Evolutionary conservation across 2,888 invertebrate genomes (phyloP).

Genomic region (Aquatica leii): DNA sequence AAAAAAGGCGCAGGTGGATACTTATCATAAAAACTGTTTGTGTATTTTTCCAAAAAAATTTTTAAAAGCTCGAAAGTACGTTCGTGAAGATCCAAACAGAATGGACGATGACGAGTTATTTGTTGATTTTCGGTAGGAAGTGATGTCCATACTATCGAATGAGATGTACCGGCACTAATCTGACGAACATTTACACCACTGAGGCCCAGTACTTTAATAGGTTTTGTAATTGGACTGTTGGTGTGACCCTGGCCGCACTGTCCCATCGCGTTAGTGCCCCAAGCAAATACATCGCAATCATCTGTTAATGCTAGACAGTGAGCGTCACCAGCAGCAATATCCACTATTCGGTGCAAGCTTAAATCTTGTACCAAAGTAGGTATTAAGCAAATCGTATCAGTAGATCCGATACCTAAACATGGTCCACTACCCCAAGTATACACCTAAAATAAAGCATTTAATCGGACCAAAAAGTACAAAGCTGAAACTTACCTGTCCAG

Average conservation of each 20-base stretch:
- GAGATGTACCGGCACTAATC: slow-evolving; percentile 71
- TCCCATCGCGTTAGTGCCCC: slow-evolving; percentile 73
- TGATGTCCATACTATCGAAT: slow-evolving; percentile 70
- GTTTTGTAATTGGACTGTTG: slow-evolving; percentile 66
- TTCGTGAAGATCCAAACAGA: slow-evolving; percentile 70
- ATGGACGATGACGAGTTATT: slow-evolving; percentile 66
- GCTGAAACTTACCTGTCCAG: slow-evolving; percentile 57
- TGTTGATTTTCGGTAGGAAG: slow-evolving; percentile 62
- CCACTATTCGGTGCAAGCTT: slow-evolving; percentile 63
- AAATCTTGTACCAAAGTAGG: slow-evolving; percentile 67
- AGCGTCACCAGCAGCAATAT: slow-evolving; percentile 69
- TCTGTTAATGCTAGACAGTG: slow-evolving; percentile 69
- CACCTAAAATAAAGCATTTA: slow-evolving; percentile 49
- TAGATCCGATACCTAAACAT: slow-evolving; percentile 66
- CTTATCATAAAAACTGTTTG: slow-evolving; percentile 61
- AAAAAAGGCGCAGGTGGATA: slow-evolving; percentile 63
- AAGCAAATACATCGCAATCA: slow-evolving; percentile 64
- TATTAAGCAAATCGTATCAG: slow-evolving; percentile 64
- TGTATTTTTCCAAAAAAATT: slow-evolving; percentile 67
- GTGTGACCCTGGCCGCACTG: slow-evolving; percentile 71
- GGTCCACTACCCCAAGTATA: slow-evolving; percentile 71
- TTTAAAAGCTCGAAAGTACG: slow-evolving; percentile 66
- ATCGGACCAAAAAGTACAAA: not conserved
- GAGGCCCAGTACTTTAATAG: slow-evolving; percentile 65
- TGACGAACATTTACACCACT: slow-evolving; percentile 65